A percentile compares a stretch with the other conserved stretches of the same genome.
Conservation (phyloP, 2,888 invertebrate species). For the Antheraea assamensis region DNA sequence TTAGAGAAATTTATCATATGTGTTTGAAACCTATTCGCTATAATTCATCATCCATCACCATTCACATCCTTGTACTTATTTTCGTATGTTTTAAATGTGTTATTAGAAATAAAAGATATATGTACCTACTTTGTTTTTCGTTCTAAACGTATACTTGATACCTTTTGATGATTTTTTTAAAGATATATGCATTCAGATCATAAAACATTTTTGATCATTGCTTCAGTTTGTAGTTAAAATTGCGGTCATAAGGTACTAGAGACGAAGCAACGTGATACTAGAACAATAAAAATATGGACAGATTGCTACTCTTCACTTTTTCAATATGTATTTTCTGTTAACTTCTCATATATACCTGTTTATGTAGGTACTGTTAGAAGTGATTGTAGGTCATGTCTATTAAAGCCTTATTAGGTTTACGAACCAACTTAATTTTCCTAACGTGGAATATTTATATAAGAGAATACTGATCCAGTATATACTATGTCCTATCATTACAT, state of each 20-base stretch:
- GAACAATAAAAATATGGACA: not conserved
- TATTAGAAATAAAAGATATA: too few species aligned
- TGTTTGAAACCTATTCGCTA: too few species aligned
- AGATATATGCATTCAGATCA: not conserved
- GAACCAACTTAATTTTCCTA: not conserved
- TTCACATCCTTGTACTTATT: too few species aligned
- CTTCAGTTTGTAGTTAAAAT: not conserved
- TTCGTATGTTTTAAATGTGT: too few species aligned
- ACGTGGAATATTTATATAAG: not conserved
- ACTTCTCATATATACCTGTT: not conserved
- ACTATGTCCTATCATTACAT: not conserved
- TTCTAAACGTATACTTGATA: not conserved
- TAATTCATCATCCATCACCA: too few species aligned
- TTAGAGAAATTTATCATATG: too few species aligned
- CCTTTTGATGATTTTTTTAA: too few species aligned
- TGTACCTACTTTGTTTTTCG: not conserved
- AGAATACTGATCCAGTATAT: not conserved
- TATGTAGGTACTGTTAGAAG: not conserved
- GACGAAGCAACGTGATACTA: not conserved
- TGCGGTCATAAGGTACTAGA: not conserved
- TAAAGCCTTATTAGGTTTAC: conserved; percentile 3
- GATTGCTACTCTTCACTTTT: not conserved
- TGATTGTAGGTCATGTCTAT: conserved; percentile 11
- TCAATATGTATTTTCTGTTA: not conserved
- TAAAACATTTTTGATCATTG: not conserved